Evolutionary conservation across 2,113 vertebrate species (phyloP), one percentile per base, ranked within the genome.

Genomic region (Serilophus lunatus): DNA sequence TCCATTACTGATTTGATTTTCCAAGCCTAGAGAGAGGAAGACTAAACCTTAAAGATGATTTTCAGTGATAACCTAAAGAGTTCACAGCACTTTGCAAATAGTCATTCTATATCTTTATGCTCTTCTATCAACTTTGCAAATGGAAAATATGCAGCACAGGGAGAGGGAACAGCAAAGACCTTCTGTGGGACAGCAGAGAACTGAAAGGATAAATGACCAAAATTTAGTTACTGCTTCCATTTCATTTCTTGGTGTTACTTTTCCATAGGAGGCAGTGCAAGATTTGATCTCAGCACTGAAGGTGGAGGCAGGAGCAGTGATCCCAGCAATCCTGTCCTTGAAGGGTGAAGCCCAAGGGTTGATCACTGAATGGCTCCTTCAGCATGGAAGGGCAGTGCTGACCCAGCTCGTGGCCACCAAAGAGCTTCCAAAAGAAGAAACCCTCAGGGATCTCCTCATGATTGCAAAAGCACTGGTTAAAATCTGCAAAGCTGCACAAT

Each of bases 351-450:
- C 98, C 49, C 98, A 82, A 70, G 86, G 77, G 7, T 82, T 98
- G 70, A 85, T 99, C 71, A 97, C 97, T 25, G 98, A 97, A 49
- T 99, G 99, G 98, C 98, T 99, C 91, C 97, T 98, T 45, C 97
- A 98, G 82, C 97, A 95, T 38, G 98, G 98, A 97, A 98, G 95
- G 57, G 87, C 80, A 24, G 87, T 22, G 3, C 96, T 99, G 86
- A 96, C 94, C 18, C 95, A 98, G 51, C 71, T 97, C 5, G 25
- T 40, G 10, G 70, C 95, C 80, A 22, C 94, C 18, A n/a, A 96
- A 29, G 76, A 94, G 29, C 92, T 89, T 11, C 94, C 97, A 31
- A 59, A 83, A 2, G 95, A 96, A 56, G 96, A 98, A 72, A 95
- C 96, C 16, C 87, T 98, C 12, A 60, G 86, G 60, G 98, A 98